Evolutionary conservation across 2,113 vertebrate species (phyloP).

Genomic region (Mobula hypostoma): DNA sequence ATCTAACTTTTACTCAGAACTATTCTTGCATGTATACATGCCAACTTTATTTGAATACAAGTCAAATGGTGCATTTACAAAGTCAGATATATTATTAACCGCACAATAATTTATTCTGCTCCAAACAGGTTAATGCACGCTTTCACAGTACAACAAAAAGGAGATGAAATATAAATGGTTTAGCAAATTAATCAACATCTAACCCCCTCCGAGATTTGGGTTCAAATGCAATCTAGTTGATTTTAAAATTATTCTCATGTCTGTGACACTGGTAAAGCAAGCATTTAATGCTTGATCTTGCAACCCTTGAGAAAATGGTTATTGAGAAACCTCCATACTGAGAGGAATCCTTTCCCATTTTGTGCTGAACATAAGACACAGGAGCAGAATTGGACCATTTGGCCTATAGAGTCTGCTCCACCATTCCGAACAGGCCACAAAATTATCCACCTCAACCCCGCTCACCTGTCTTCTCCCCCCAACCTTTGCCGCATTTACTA

Average conservation of each 20-base stretch:
- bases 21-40: neutral
- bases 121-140: neutral
- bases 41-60: neutral
- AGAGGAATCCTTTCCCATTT: neutral
- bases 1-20: neutral
- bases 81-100: neutral
- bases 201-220: neutral
- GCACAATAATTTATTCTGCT: neutral
- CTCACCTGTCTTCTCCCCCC: too few species aligned
- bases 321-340: neutral
- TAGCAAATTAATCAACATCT: neutral
- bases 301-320: neutral
- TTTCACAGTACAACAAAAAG: neutral
- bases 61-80: neutral
- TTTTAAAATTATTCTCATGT: neutral
- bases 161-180: neutral
- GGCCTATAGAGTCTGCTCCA: too few species aligned
- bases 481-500: too few species aligned
- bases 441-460: too few species aligned
- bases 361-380: neutral
- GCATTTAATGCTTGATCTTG: neutral
- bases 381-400: too few species aligned
- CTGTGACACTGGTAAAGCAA: neutral
- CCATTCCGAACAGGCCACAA: too few species aligned
- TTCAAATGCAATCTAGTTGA: neutral